Conservation (phyloP, 1,140 invertebrate genomes). For the Aleiodes sp. region DNA sequence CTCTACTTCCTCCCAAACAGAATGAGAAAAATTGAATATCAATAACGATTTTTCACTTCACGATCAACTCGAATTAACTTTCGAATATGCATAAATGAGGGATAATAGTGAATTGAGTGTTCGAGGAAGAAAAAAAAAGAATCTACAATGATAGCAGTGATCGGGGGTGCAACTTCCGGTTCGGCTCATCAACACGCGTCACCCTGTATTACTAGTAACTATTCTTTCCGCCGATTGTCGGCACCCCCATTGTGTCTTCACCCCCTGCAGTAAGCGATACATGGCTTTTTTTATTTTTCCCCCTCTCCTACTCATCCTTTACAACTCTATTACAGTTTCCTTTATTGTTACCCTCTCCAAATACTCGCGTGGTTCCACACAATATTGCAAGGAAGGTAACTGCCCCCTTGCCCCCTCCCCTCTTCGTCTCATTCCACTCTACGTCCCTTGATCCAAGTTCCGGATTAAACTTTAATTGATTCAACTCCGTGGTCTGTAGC, state of each 20-base stretch:
- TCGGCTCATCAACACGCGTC: constrained; percentile 58
- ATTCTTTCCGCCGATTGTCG: constrained; percentile 54
- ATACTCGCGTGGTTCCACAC: constrained; percentile 32
- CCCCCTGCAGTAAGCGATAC: constrained; percentile 56
- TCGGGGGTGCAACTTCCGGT: constrained; percentile 50
- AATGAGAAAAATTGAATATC: too few species aligned
- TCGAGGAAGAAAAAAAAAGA: neutral
- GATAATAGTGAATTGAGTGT: constrained; percentile 25
- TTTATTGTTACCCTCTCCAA: neutral
- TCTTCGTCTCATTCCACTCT: neutral
- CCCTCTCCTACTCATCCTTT: neutral
- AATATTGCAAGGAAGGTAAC: constrained; percentile 27
- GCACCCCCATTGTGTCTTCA: constrained; percentile 48
- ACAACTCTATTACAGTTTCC: neutral
- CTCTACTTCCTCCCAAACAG: too few species aligned
- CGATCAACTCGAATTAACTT: neutral
- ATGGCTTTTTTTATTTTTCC: neutral
- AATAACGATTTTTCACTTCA: too few species aligned
- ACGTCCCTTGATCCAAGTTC: constrained; percentile 52
- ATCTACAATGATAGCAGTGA: constrained; percentile 39
- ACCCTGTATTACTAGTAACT: constrained; percentile 59
- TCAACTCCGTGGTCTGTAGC: constrained; percentile 60
- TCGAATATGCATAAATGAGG: neutral
- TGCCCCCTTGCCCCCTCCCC: constrained; percentile 28
- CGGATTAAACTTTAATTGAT: constrained; percentile 67